Evolutionary conservation across 2,113 vertebrate genomes (phyloP), one percentile per base, ranked within the genome.

Genomic region (Pedetes capensis): DNA sequence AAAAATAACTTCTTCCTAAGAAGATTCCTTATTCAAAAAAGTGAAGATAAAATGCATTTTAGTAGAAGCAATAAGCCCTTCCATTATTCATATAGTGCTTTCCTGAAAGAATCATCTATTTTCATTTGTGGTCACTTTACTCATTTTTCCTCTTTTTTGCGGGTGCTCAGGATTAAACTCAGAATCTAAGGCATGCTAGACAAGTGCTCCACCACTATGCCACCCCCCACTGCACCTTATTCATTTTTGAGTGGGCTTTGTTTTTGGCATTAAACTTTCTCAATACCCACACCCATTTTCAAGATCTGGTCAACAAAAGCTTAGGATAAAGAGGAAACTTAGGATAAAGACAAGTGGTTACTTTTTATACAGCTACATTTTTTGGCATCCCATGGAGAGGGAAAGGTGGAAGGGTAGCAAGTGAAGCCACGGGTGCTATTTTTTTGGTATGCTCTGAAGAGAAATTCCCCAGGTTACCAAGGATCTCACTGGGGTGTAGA

Each of bases 391-490:
- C 64, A 59, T 51, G 59, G 68, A 74, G n/a, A 10, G 29, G 66
- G 27, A 4, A 49, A 47, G 59, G 9, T 20, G 3, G 8, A 39
- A 39, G 16, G 72, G 51, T 68, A 42, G 37, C 20, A 29, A 18
- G 20, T 53, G 59, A 76, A 37, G 81, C 51, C 22, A 25, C 42
- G n/a, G 37, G 81, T 82, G 59, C 68, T 90, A 93, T 80, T 75
- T 80, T 75, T 95, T 93, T 92, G 88, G 87, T 87, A n/a, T 49
- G n/a, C 18, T 80, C 69, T 80, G 37, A 91, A 86, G 79, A 85
- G 87, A 95, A 95, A 86, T 44, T 76, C 61, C 37, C 69, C 78
- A 95, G 85, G 64, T 96, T 63, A 87, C 61, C 63, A 9, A 74
- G 74, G 63, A 82, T 64, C 44, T 74, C 44, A 42, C 64, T 47